Evolutionary conservation across 2,888 invertebrate species (phyloP).

Genomic region (Gibbula magus): DNA sequence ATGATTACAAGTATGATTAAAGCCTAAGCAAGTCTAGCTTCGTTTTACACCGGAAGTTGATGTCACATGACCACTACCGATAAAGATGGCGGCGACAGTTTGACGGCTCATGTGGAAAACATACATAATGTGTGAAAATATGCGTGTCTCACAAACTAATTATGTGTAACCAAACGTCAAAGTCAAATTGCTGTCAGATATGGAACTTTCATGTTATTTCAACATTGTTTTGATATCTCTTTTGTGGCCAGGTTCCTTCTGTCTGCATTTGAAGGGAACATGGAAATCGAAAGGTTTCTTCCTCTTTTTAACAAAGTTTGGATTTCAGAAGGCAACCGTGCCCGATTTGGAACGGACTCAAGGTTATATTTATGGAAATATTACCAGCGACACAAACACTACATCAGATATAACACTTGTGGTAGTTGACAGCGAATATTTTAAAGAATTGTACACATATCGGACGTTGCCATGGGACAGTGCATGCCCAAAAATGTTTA

Average conservation of each 20-base stretch:
- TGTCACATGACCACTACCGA: constrained; percentile 18
- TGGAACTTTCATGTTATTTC: background rate
- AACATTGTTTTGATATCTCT: background rate
- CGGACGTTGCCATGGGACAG: constrained; percentile 76
- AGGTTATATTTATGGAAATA: constrained; percentile 97
- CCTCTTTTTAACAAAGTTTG: constrained; percentile 92
- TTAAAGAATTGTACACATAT: constrained; percentile 92
- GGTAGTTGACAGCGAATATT: constrained; percentile 91
- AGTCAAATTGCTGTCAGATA: background rate
- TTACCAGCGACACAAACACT: constrained; percentile 81
- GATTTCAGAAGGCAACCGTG: constrained; percentile 95
- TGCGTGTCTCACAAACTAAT: background rate
- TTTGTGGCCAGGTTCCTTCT: background rate
- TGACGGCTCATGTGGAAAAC: background rate
- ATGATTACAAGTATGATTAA: too few species aligned
- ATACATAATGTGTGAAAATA: background rate
- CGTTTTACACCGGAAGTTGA: constrained; percentile 15
- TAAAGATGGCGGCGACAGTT: constrained; percentile 10
- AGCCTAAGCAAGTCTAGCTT: background rate
- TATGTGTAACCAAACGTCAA: background rate
- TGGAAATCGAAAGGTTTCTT: constrained; percentile 80
- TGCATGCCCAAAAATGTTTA: constrained; percentile 92
- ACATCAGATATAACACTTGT: constrained; percentile 84
- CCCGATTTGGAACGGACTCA: constrained; percentile 89
- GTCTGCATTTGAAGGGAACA: constrained; percentile 70